phyloP scores from a whole-genome alignment of 2,797 vertebrate genomes.

The Parauchenoglanis ngamensis region DNA sequence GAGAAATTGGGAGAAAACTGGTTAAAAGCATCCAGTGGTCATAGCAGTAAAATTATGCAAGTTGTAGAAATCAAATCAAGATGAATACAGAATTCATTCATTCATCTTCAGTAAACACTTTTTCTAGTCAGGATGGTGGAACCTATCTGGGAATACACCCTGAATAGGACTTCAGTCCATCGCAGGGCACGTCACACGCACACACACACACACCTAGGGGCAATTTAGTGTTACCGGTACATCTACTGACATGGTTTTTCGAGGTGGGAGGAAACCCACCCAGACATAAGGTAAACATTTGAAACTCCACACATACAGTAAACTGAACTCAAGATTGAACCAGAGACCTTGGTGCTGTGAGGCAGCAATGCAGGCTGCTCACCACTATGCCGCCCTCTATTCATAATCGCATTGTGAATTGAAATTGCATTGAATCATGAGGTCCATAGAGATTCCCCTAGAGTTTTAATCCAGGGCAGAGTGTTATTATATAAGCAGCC shows the following conservation, averaged over 20 bases:
- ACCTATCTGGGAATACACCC: background rate
- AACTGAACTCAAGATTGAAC: background rate
- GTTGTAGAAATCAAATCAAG: background rate
- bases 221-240: background rate
- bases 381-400: background rate
- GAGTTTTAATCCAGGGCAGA: background rate
- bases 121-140: background rate
- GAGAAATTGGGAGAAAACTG: background rate
- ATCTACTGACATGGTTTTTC: background rate
- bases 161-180: background rate
- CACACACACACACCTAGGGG: background rate
- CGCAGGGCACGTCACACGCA: background rate
- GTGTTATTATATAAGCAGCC: constrained; percentile 12
- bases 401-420: background rate
- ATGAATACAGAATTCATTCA: background rate
- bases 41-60: background rate
- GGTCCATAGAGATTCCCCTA: constrained; percentile 11
- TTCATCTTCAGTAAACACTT: background rate
- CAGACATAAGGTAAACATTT: background rate
- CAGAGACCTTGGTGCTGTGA: background rate
- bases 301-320: background rate
- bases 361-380: background rate
- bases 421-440: background rate
- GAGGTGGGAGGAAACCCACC: background rate
- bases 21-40: background rate